Evolutionary conservation across 2,113 vertebrate species (phyloP), one percentile per base, ranked within the genome.

Genomic region (Cavia porcellus): DNA sequence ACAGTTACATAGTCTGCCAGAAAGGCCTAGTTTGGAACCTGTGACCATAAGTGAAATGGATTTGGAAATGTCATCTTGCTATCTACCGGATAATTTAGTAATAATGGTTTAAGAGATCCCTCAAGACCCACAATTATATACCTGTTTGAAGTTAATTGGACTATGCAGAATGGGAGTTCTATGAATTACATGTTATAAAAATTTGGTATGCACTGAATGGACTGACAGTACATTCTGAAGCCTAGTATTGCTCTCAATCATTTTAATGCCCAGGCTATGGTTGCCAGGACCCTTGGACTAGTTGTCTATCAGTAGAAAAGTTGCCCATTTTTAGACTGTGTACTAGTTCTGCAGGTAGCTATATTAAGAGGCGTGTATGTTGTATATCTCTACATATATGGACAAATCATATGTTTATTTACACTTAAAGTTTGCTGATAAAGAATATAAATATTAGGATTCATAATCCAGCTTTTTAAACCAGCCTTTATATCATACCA

Each of bases 51-150:
- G 97, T 97, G 97, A 95, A 96, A 97, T 89, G 89, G 89, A 86
- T 98, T 98, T 98, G 98, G 96, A 98, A 98, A 98, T 98, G 96
- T 96, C 96, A 96, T 95, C 96, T 19, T 98, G 97, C 98, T 98
- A 98, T 98, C 97, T 98, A 96, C 98, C 96, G 97, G 98, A 96
- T 98, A 98, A 98, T 98, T 98, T 97, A 98, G 96, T 98, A 98
- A 98, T 90, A 97, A 98, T 94, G 97, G 96, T 86, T 45, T 85
- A 83, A 96, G 68, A 89, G 96, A 97, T 97, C 90, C 97, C 89
- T 95, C 79, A 97, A 97, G 92, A 98, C 61, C 80, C 97, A 85
- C 91, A 96, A 95, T 97, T 97, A 96, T 1, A 94, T 94, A 96
- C 97, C 94, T 97, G 11, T 96, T 94, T 98, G 97, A 92, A 93